These are phyloP conservation scores for Tiliacea citrago DNA, from an alignment of 2,888 invertebrate genomes.

Conservation along the genomic window DNA sequence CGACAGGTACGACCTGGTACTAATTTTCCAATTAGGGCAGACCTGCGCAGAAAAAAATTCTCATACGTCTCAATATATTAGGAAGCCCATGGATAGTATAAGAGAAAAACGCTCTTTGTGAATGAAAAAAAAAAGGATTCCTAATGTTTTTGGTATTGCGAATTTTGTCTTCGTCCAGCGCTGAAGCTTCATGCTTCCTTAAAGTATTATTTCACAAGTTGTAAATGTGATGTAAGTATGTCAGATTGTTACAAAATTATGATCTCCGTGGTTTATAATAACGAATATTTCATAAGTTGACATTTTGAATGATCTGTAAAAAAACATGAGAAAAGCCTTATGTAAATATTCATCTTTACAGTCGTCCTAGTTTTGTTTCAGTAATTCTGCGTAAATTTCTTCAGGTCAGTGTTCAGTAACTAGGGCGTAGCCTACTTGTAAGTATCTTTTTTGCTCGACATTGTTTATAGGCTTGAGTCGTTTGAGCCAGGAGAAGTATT, in stretches of 20 bases:
- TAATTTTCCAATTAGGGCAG: slow-evolving; percentile 21
- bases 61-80: background rate
- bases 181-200: background rate
- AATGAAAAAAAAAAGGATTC: background rate
- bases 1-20: slow-evolving; percentile 56
- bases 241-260: slow-evolving; percentile 8
- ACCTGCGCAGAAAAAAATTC: slow-evolving; percentile 7
- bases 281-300: slow-evolving; percentile 11
- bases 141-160: background rate
- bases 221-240: slow-evolving; percentile 11
- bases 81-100: background rate
- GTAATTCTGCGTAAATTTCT: slow-evolving; percentile 70
- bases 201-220: background rate
- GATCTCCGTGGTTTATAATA: background rate
- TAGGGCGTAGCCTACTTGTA: slow-evolving; percentile 73
- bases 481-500: slow-evolving; percentile 6
- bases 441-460: slow-evolving; percentile 48
- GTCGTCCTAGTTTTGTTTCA: slow-evolving; percentile 72
- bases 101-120: too few species aligned
- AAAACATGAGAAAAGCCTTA: slow-evolving; percentile 54
- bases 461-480: slow-evolving; percentile 39
- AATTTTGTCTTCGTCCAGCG: background rate
- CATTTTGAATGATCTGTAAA: slow-evolving; percentile 25
- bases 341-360: slow-evolving; percentile 65
- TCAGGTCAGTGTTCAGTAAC: slow-evolving; percentile 78